phyloP scores from a whole-genome alignment of 2,888 invertebrate species.

The Scaptomyza tumidula region DNA sequence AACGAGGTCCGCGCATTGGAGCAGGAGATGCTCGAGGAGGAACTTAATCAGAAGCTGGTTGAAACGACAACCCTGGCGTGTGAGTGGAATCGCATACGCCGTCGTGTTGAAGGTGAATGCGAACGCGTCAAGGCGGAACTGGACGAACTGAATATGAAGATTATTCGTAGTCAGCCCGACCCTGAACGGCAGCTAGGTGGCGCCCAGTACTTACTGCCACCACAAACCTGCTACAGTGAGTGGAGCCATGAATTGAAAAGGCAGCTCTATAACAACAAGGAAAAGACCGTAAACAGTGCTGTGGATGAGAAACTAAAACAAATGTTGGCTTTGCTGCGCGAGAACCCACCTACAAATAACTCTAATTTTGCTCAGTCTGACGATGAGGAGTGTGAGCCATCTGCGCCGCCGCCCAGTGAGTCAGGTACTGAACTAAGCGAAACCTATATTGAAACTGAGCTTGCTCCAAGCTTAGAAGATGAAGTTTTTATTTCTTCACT shows the following conservation, averaged over 20 bases:
- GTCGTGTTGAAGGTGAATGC: conserved; percentile 28
- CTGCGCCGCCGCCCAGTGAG: conserved; percentile 5
- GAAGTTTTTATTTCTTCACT: neutral
- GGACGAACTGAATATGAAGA: neutral
- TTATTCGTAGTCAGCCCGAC: neutral
- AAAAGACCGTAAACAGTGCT: conserved; percentile 19
- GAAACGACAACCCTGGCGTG: conserved; percentile 20
- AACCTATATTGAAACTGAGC: neutral
- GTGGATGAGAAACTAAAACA: conserved; percentile 25
- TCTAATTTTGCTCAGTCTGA: neutral
- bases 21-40: neutral
- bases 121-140: conserved; percentile 28
- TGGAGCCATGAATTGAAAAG: accelerated
- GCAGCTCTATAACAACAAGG: neutral
- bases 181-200: conserved; percentile 31
- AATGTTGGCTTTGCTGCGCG: conserved; percentile 27
- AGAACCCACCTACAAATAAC: neutral
- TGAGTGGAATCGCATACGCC: conserved; percentile 35
- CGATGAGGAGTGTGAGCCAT: neutral
- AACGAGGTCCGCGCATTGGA: conserved; percentile 3
- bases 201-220: conserved; percentile 1
- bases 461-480: neutral
- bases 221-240: neutral
- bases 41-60: conserved; percentile 6
- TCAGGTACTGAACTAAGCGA: neutral